Percentiles rank a stretch among this genome's conserved stretches.
Evolutionary conservation across 2,113 vertebrate genomes (phyloP).

Genomic region (Brachyhypopomus occidentalis): DNA sequence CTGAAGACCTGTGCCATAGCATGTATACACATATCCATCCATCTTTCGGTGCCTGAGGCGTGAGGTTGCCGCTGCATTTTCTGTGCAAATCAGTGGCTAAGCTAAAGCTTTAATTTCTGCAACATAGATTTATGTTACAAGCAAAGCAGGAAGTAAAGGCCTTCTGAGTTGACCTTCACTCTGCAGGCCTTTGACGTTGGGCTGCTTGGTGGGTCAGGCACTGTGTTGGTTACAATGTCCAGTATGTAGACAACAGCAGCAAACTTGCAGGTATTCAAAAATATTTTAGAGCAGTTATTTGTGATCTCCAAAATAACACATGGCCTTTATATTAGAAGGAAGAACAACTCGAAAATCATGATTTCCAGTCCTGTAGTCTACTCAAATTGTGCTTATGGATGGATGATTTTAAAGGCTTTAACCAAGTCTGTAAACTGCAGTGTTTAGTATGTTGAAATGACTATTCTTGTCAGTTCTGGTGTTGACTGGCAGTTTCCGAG

Average conservation of each 20-base stretch:
- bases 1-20: neutral
- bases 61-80: neutral
- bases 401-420: neutral
- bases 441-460: too few species aligned
- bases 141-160: neutral
- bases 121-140: slow-evolving; percentile 1
- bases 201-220: neutral
- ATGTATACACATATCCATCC: too few species aligned
- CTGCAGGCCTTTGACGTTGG: neutral
- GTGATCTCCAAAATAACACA: slow-evolving; percentile 28
- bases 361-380: neutral
- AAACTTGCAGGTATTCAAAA: neutral
- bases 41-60: neutral
- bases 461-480: too few species aligned
- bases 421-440: too few species aligned
- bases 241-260: neutral
- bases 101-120: slow-evolving; percentile 4
- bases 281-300: neutral
- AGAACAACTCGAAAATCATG: neutral
- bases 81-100: neutral
- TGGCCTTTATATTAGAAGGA: slow-evolving; percentile 11
- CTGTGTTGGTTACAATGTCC: neutral
- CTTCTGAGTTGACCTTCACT: neutral
- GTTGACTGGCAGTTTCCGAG: too few species aligned
- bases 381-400: neutral